These are phyloP conservation scores for Tinea semifulvella DNA, from an alignment of 2,888 invertebrate species.

Conservation along the genomic window DNA sequence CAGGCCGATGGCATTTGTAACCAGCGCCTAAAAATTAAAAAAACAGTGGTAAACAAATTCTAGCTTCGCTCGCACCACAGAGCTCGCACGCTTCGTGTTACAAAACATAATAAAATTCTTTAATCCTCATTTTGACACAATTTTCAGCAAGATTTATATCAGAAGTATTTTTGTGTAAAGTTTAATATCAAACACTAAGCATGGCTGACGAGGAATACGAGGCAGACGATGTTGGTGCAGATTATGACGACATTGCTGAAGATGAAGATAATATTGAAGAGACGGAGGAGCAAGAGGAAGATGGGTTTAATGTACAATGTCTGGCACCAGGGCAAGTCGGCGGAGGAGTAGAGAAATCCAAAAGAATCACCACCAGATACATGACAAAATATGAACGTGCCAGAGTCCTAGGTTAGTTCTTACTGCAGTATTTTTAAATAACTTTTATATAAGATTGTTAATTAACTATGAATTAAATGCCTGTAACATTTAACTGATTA, in stretches of 20 bases:
- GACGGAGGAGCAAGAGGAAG: conserved; percentile 87
- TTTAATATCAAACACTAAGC: conserved; percentile 22
- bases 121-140: too few relatives aligned
- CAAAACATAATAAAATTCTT: background rate
- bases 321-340: conserved; percentile 81
- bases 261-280: conserved; percentile 90
- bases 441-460: too few relatives aligned
- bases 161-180: too few relatives aligned
- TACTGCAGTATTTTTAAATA: background rate
- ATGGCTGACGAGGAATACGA: conserved; percentile 93
- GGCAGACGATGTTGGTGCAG: conserved; percentile 80
- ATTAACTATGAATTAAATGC: too few relatives aligned
- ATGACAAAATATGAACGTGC: conserved; percentile 89
- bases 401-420: conserved; percentile 45
- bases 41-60: too few relatives aligned
- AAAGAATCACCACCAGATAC: conserved; percentile 95
- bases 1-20: too few relatives aligned
- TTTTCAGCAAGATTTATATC: conserved; percentile 25
- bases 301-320: conserved; percentile 86
- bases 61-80: too few relatives aligned
- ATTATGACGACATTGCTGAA: conserved; percentile 86
- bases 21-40: too few relatives aligned
- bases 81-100: too few relatives aligned
- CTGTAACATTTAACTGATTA: too few relatives aligned
- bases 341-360: conserved; percentile 84